Evolutionary conservation across 1,140 invertebrate species (phyloP), one percentile per base, ranked within the genome.

Genomic region (Pseudomyrmex flavicornis): DNA sequence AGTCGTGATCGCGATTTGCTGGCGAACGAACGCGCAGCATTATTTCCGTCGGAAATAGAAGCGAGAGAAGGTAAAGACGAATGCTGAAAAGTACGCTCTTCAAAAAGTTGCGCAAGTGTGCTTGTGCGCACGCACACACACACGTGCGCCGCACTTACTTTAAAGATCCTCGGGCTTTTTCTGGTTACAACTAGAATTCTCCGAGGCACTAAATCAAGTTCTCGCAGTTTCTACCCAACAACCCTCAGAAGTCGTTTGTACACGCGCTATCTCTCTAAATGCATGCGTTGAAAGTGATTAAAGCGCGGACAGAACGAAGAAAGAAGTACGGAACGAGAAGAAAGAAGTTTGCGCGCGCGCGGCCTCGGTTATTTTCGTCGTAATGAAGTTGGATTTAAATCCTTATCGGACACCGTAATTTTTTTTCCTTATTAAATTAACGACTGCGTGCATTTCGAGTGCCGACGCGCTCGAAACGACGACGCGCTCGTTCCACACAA

Each of bases 191-290:
- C 44, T 46, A 58, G 76, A 48, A 59, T 15, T 70, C 44, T 70
- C 20, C 46, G 35, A 70, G 76, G 20, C 54, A 50, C 44, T 80
- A 72, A 80, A 80, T 80, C 76, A 80, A 79, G 54, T 70, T 79
- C 46, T 10, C 54, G 73, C 69, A 52, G 65, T 58, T 70, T 59
- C 65, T 58, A 35, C 4, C 35, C 7, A 26, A 69, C 10, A 48
- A 35, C 58, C n/a, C 35, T 80, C 46, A 58, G 46, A 72, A 80
- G 66, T 72, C 20, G 15, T 26, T 69, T 35, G 35, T 70, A 20
- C 12, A 70, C 12, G 10, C 17, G 66, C 22, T 59, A 70, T 80
- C 17, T 17, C 0, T 17, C 69, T 80, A 50, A 70, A 72, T 80
- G 22, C 46, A 17, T 3, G n/a, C 15, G 62, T n/a, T 50, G 35